Conservation (phyloP, 2,113 vertebrate genomes). For the Cygnus buccinator region DNA sequence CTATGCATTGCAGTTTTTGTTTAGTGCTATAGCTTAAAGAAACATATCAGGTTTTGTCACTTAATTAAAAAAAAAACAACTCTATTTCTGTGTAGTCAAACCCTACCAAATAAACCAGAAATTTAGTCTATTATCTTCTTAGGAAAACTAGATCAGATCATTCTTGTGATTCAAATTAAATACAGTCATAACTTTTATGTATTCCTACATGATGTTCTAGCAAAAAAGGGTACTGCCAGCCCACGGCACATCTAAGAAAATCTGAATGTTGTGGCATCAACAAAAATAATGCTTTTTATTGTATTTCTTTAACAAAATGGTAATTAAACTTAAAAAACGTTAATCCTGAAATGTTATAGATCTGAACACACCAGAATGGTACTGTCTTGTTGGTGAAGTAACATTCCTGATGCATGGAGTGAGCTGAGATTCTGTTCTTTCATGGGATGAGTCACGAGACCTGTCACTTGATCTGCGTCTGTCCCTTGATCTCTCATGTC, state of each 20-base stretch:
- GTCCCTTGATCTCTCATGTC: conserved; percentile 93
- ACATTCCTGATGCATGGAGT: conserved; percentile 98
- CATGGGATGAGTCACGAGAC: conserved; percentile 96
- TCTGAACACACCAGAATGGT: conserved; percentile 87
- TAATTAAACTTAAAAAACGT: neutral
- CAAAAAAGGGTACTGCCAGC: neutral
- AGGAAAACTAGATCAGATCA: neutral
- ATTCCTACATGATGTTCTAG: too few relatives aligned
- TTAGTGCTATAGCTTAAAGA: neutral
- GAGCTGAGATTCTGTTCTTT: conserved; percentile 93
- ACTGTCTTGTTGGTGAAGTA: conserved; percentile 95
- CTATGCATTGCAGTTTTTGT: neutral
- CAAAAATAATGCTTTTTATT: neutral
- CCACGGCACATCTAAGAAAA: neutral
- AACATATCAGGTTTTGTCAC: neutral
- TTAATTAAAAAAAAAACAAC: neutral
- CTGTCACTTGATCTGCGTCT: conserved; percentile 95
- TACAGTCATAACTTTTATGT: neutral
- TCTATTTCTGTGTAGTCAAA: neutral
- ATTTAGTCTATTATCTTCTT: neutral
- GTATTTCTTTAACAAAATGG: neutral
- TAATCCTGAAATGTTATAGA: neutral
- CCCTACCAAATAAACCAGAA: neutral
- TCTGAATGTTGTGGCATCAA: neutral
- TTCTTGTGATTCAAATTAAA: neutral